Conservation (phyloP, 2,113 vertebrate species). For the Bombycilla garrulus region DNA sequence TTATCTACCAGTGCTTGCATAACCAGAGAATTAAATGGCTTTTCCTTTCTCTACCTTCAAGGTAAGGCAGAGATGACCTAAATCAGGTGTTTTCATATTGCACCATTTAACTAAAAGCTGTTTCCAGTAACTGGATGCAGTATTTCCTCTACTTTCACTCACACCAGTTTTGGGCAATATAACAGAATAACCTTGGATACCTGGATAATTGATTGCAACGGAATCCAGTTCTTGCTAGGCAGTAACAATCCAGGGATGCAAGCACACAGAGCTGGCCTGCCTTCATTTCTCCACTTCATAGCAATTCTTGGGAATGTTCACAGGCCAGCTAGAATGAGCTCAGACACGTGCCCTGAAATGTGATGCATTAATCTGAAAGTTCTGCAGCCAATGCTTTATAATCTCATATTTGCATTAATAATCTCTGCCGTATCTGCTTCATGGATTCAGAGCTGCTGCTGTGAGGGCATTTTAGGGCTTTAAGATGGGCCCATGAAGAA, state of each 20-base stretch:
- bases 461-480: neutral
- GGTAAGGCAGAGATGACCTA: neutral
- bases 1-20: neutral
- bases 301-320: neutral
- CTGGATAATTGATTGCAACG: neutral
- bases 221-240: rapidly evolving
- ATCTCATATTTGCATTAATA: neutral
- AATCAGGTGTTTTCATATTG: neutral
- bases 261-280: neutral
- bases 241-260: neutral
- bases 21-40: neutral
- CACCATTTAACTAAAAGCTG: neutral
- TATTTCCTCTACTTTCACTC: neutral
- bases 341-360: neutral
- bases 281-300: neutral
- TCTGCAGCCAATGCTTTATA: neutral
- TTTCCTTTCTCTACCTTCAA: neutral
- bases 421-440: neutral
- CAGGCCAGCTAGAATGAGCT: neutral
- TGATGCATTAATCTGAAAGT: neutral
- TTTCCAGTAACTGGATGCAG: neutral
- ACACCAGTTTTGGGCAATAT: neutral
- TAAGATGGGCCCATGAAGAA: neutral
- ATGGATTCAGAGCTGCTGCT: neutral
- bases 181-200: neutral